Evolutionary conservation across 2,888 invertebrate species (phyloP).

Genomic region (Apotomis capreana): DNA sequence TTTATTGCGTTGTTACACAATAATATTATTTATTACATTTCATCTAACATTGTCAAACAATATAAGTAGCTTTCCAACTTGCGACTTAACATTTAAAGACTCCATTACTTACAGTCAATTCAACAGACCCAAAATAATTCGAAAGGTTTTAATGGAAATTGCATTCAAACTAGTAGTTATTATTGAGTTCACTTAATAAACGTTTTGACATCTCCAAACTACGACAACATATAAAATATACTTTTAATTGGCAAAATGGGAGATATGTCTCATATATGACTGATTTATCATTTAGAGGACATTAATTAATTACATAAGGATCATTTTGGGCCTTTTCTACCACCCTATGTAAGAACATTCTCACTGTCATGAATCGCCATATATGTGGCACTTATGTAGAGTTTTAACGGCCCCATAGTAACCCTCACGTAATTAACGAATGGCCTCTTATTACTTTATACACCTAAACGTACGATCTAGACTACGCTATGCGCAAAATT

Average conservation of each 20-base stretch:
- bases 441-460: neutral
- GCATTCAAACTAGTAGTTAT: neutral
- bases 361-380: no score
- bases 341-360: no score
- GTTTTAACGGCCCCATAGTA: no score
- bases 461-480: slow-evolving; percentile 22
- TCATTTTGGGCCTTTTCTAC: no score
- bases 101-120: neutral
- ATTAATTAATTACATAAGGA: no score
- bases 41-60: slow-evolving; percentile 21
- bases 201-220: slow-evolving; percentile 33
- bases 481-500: slow-evolving; percentile 42
- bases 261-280: slow-evolving; percentile 67
- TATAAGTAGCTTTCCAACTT: slow-evolving; percentile 40
- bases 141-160: neutral
- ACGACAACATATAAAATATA: slow-evolving; percentile 62
- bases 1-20: slow-evolving; percentile 55
- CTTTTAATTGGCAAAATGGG: slow-evolving; percentile 81
- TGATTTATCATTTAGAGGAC: slow-evolving; percentile 23
- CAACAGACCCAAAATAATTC: neutral
- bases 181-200: neutral
- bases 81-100: slow-evolving; percentile 44
- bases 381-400: no score
- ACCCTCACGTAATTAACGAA: no score
- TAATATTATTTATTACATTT: slow-evolving; percentile 41